Evolutionary conservation across 1,140 invertebrate genomes (phyloP).

Genomic region (Panagrolaimus sp.): DNA sequence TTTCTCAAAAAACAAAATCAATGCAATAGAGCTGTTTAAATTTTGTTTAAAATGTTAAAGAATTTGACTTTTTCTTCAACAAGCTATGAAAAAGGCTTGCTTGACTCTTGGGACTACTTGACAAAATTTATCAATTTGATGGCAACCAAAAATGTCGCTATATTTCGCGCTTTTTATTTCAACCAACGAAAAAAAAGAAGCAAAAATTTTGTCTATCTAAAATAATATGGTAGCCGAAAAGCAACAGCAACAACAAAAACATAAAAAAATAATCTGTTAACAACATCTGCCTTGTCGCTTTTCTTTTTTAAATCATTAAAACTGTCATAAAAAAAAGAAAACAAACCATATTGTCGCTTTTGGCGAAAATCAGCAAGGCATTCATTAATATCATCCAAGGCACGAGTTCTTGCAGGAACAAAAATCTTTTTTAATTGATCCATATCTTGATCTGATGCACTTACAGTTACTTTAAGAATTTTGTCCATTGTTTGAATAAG

Average conservation of each 20-base stretch:
- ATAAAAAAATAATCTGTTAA: background rate
- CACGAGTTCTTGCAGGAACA: constrained; percentile 73
- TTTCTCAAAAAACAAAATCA: too few species aligned
- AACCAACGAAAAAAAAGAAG: background rate
- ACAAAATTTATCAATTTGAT: constrained; percentile 15
- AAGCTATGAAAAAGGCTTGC: background rate
- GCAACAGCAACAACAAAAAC: background rate
- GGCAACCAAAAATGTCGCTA: constrained; percentile 11
- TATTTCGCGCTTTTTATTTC: background rate
- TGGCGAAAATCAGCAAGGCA: constrained; percentile 81
- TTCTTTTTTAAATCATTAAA: too few species aligned
- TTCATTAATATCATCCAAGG: constrained; percentile 77
- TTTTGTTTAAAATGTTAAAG: too few species aligned
- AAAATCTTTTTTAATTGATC: constrained; percentile 80
- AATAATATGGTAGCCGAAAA: background rate
- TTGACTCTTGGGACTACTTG: constrained; percentile 12
- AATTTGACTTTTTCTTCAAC: too few species aligned
- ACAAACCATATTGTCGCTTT: constrained; percentile 69
- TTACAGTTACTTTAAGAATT: constrained; percentile 22
- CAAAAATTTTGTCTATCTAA: background rate
- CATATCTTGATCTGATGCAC: constrained; percentile 57
- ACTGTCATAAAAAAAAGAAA: background rate
- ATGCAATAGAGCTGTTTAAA: too few species aligned
- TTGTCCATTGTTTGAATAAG: constrained; percentile 46
- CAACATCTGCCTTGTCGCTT: too few species aligned